Conservation (phyloP, 2,888 invertebrate genomes). For the Malthinus seriepunctatus region DNA sequence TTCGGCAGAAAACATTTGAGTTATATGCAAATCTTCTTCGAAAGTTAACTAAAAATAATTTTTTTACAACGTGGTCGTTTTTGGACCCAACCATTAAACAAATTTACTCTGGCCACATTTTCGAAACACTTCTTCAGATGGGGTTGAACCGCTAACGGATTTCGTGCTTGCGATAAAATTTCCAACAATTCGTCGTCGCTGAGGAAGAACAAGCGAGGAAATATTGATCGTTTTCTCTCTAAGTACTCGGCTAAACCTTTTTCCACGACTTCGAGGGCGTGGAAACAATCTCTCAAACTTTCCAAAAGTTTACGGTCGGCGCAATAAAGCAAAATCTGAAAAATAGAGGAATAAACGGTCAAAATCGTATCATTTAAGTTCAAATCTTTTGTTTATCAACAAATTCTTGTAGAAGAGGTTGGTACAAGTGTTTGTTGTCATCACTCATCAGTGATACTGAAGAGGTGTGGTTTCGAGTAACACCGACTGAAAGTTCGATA, state of each 20-base stretch:
- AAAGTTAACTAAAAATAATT: constrained; percentile 61
- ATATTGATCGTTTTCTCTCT: constrained; percentile 73
- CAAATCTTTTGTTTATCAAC: no score
- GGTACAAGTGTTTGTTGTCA: no score
- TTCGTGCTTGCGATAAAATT: constrained; percentile 77
- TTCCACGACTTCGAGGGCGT: constrained; percentile 71
- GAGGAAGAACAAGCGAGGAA: constrained; percentile 80
- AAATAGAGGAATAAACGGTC: background rate
- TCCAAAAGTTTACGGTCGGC: constrained; percentile 69
- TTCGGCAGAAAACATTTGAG: constrained; percentile 76
- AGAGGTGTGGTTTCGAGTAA: no score
- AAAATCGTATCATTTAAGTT: no score
- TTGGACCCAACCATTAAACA: background rate
- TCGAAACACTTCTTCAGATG: constrained; percentile 85
- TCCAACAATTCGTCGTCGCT: constrained; percentile 83
- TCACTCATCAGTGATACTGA: no score
- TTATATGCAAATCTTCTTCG: constrained; percentile 69
- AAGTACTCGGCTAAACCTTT: constrained; percentile 78
- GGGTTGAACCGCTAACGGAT: constrained; percentile 78
- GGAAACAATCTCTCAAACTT: constrained; percentile 70
- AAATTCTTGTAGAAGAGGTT: no score
- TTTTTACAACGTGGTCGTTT: background rate
- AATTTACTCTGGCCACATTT: constrained; percentile 66
- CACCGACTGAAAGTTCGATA: no score
- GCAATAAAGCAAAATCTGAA: constrained; percentile 66